These are phyloP conservation scores for Eriosoma lanigerum DNA, from an alignment of 1,140 invertebrate genomes.

Conservation along the genomic window DNA sequence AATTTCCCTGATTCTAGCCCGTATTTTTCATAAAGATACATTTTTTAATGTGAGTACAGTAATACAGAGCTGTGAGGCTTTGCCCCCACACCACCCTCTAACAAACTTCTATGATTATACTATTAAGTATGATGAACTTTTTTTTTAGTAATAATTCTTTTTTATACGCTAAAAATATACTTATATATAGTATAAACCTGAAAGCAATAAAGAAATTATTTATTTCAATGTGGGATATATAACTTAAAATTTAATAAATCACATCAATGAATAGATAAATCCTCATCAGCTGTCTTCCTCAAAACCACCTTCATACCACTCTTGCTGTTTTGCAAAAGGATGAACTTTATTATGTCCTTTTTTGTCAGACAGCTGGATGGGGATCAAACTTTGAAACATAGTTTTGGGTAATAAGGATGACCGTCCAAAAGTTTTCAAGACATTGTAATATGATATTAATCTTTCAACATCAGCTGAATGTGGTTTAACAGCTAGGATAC, in stretches of 20 bases:
- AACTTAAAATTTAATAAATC: not conserved
- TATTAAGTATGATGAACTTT: too few relatives aligned
- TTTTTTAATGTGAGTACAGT: too few relatives aligned
- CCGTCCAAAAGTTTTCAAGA: not conserved
- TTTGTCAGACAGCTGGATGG: not conserved
- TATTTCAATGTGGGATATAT: too few relatives aligned
- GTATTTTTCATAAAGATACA: too few relatives aligned
- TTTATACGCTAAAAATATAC: too few relatives aligned
- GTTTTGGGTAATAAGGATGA: not conserved
- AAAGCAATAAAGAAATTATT: too few relatives aligned
- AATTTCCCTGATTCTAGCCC: too few relatives aligned
- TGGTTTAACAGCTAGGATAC: not conserved
- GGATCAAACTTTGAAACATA: constrained; percentile 10
- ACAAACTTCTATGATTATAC: too few relatives aligned
- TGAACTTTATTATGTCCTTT: not conserved
- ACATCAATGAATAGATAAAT: not conserved
- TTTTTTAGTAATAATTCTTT: too few relatives aligned
- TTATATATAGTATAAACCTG: too few relatives aligned
- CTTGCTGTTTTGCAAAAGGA: not conserved
- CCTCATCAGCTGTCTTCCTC: not conserved
- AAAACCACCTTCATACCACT: not conserved
- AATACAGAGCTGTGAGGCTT: too few relatives aligned
- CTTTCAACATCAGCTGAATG: constrained; percentile 10
- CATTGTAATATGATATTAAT: not conserved
- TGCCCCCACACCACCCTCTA: too few relatives aligned